phyloP scores from a whole-genome alignment of 2,113 vertebrate genomes.

The Motacilla tschutschensis region DNA sequence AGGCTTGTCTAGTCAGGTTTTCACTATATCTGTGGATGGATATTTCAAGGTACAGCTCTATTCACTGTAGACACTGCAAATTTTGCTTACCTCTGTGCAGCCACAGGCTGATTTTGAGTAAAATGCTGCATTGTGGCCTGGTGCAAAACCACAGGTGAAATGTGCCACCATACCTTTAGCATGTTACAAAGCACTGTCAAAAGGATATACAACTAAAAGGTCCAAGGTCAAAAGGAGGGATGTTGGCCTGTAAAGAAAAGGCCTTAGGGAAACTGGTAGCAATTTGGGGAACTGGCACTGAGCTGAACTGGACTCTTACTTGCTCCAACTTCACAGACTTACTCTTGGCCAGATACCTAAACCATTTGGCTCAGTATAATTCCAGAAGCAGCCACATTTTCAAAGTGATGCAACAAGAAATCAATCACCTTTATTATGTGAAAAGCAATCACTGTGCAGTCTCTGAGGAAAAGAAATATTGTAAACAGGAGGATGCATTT shows the following conservation, averaged over 20 bases:
- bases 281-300: background rate
- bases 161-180: background rate
- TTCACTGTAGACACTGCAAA: background rate
- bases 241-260: background rate
- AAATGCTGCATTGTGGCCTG: background rate
- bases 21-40: background rate
- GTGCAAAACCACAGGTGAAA: background rate
- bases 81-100: background rate
- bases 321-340: background rate
- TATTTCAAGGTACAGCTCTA: background rate
- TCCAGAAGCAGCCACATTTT: conserved; percentile 11
- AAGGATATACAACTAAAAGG: background rate
- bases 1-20: background rate
- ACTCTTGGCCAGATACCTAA: background rate
- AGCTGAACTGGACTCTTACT: background rate
- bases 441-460: background rate
- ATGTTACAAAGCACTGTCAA: background rate
- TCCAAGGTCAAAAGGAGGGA: background rate
- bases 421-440: background rate
- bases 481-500: background rate
- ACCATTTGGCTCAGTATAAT: background rate
- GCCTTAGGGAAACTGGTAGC: background rate
- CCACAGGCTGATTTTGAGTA: background rate
- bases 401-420: background rate
- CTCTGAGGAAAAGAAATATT: background rate